A percentile compares a stretch with the other conserved stretches of the same genome.
Conservation (phyloP, 2,113 vertebrate genomes). For the Odocoileus hemionus region DNA sequence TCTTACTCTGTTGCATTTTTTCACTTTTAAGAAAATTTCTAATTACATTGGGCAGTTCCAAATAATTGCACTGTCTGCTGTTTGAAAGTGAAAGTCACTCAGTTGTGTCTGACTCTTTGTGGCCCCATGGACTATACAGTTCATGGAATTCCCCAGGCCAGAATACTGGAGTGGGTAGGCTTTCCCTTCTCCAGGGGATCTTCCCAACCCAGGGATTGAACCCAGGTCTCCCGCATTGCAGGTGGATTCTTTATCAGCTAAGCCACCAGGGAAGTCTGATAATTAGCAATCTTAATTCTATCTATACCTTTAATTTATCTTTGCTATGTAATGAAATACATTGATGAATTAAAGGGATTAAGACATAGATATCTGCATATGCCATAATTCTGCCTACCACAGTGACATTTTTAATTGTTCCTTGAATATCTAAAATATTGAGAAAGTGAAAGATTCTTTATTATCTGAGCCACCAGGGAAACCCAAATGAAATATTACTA, state of each 20-base stretch:
- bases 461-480: background rate
- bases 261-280: background rate
- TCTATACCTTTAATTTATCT: background rate
- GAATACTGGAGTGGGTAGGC: background rate
- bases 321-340: background rate
- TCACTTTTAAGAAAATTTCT: background rate
- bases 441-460: background rate
- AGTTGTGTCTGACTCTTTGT: background rate
- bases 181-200: background rate
- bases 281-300: background rate
- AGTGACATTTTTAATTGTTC: background rate
- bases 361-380: background rate
- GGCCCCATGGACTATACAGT: background rate
- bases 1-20: background rate
- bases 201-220: background rate
- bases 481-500: background rate
- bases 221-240: background rate
- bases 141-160: background rate
- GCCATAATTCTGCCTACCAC: background rate
- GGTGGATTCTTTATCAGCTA: background rate
- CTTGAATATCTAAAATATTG: background rate
- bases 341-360: background rate
- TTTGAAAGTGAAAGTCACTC: background rate
- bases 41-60: background rate
- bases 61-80: background rate